Evolutionary conservation across 1,140 invertebrate genomes (phyloP), one percentile per base, ranked within the genome.

Genomic region (Tetragnatha versicolor): DNA sequence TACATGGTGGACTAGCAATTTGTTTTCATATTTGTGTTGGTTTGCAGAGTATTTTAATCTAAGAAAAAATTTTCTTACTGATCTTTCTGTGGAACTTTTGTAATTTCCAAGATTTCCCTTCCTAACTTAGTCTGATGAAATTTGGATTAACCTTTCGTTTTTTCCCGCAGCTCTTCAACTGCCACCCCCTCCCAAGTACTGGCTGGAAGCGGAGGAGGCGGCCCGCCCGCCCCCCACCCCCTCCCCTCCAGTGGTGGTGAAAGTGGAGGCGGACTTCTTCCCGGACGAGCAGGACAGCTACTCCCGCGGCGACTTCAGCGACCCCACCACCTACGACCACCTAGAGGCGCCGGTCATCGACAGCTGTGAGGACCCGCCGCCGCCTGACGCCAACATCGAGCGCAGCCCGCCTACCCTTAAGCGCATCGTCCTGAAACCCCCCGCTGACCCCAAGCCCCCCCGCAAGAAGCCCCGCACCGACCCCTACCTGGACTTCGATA

Each of bases 401-500:
- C 49, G 76, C 6, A 79, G 76, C 31, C 76, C 76, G 42, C 76
- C 76, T 12, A 79, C 76, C 0, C 39, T 79, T 17, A 79, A 79
- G 51, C 68, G 76, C 29, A 79, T 79, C 20, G 76, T 79, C n/a
- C 68, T 69, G 47, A 68, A 79, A 60, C 47, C 61, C 29, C 27
- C 35, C n/a, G 76, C 68, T 20, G 76, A 79, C 39, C 53, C 39
- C 2, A 6, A n/a, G 2, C 33, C 76, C 27, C 9, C 45, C 2
- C 66, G 45, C 2, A 79, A 79, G 27, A 33, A 65, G 3, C 47
- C 20, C 37, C 2, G 47, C 17, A 12, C n/a, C 7, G 63, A 63
- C 29, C 27, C 72, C 25, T 51, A 51, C 81, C 90, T 90, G 69
- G 91, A 91, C 82, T 84, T 92, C 1, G 88, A 88, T 61, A 88